These are phyloP conservation scores for Dascillus cervinus DNA, from an alignment of 2,888 invertebrate species.

Conservation along the genomic window DNA sequence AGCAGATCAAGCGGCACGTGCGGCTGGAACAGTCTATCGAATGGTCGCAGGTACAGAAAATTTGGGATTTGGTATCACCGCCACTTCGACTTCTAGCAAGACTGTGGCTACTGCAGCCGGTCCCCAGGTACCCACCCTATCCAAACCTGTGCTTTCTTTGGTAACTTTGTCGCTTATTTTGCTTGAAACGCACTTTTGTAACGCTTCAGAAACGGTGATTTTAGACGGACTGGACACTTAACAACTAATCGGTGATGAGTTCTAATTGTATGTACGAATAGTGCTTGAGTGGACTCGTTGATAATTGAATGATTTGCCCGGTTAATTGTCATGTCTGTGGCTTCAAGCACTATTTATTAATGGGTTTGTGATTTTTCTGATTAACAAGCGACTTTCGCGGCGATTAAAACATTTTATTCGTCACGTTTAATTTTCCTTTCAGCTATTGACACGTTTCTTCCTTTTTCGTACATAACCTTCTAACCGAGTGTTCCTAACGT, in stretches of 20 bases:
- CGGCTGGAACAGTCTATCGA: slow-evolving; percentile 70
- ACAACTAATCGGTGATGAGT: no score
- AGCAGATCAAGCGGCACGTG: slow-evolving; percentile 72
- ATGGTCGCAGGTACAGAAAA: slow-evolving; percentile 72
- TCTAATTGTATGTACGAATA: slow-evolving; percentile 23
- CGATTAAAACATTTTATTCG: slow-evolving; percentile 1
- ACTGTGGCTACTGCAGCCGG: slow-evolving; percentile 21
- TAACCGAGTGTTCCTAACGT: slow-evolving; percentile 12
- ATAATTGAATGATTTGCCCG: slow-evolving; percentile 10
- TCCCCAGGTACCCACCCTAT: slow-evolving; percentile 32
- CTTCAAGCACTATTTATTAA: slow-evolving; percentile 30
- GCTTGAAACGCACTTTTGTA: no score
- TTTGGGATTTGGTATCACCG: slow-evolving; percentile 62
- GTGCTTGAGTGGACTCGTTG: slow-evolving; percentile 26
- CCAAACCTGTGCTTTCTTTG: slow-evolving; percentile 7
- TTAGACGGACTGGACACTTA: no score
- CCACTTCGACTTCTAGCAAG: slow-evolving; percentile 49
- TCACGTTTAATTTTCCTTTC: slow-evolving; percentile 11
- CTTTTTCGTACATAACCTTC: slow-evolving; percentile 8
- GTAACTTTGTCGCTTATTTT: not conserved
- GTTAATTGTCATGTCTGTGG: slow-evolving; percentile 32
- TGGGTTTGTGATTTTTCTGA: slow-evolving; percentile 10
- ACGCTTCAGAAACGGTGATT: no score
- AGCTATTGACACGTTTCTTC: slow-evolving; percentile 12
- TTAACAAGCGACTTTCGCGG: slow-evolving; percentile 4